Percentiles rank a stretch among this genome's conserved stretches.
phyloP scores from a whole-genome alignment of 2,797 vertebrate genomes.

The Streptopelia turtur region DNA sequence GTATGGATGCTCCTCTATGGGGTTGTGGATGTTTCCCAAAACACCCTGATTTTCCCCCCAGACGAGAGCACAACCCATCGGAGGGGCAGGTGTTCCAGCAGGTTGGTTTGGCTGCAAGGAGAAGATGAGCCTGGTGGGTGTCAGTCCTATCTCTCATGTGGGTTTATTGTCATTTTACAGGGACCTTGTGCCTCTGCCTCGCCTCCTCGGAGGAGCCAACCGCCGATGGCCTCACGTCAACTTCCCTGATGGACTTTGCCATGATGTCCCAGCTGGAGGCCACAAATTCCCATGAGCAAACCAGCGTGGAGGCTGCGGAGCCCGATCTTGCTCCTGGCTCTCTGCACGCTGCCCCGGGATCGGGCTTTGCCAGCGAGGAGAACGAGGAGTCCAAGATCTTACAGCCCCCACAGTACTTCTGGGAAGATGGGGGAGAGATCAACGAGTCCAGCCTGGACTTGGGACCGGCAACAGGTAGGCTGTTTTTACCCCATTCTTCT shows the following conservation, averaged over 20 bases:
- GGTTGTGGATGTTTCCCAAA: background rate
- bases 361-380: constrained; percentile 83
- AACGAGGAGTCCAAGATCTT: constrained; percentile 81
- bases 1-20: background rate
- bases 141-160: background rate
- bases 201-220: constrained; percentile 65
- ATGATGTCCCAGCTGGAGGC: constrained; percentile 76
- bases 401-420: constrained; percentile 80
- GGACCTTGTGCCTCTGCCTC: constrained; percentile 59
- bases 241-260: constrained; percentile 72
- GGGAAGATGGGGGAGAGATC: constrained; percentile 81
- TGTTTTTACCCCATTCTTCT: background rate
- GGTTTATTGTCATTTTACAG: constrained; percentile 62
- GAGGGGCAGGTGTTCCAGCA: background rate
- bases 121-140: background rate
- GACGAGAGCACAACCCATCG: background rate
- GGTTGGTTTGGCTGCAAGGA: background rate
- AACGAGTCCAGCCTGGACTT: constrained; percentile 79
- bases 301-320: background rate
- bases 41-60: background rate
- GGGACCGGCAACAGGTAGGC: constrained; percentile 77
- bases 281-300: constrained; percentile 68
- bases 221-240: constrained; percentile 75
- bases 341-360: constrained; percentile 80
- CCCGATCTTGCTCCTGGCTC: constrained; percentile 60